phyloP scores from a whole-genome alignment of 2,797 vertebrate genomes.

The Lagorchestes hirsutus region DNA sequence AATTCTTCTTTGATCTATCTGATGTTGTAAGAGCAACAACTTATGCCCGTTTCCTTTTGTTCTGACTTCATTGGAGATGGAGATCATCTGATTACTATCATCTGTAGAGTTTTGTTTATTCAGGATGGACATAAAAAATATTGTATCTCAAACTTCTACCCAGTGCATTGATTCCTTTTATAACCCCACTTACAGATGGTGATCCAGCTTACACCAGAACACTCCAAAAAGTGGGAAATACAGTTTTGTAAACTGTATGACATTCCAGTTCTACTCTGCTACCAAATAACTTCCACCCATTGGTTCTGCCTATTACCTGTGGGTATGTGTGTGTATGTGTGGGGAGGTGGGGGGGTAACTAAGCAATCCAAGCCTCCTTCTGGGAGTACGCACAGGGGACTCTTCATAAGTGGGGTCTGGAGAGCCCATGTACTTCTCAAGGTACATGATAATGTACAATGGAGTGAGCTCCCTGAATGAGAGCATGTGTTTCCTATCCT shows the following conservation, averaged over 20 bases:
- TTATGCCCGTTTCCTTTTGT: background rate
- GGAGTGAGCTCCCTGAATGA: background rate
- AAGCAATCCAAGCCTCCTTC: background rate
- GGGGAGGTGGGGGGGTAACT: background rate
- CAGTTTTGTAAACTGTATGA: background rate
- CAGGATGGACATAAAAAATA: background rate
- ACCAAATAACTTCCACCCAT: background rate
- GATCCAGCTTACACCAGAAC: background rate
- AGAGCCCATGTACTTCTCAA: background rate
- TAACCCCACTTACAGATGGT: background rate
- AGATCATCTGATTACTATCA: background rate
- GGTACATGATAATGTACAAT: background rate
- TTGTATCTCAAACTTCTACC: background rate
- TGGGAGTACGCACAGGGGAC: background rate
- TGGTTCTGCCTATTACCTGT: background rate
- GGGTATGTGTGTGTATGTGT: background rate
- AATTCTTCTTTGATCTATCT: background rate
- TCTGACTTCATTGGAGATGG: background rate
- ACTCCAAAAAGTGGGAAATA: background rate
- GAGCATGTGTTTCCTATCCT: background rate
- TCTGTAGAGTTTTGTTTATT: background rate
- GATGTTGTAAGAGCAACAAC: background rate
- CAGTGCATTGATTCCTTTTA: background rate
- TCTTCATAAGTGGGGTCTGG: background rate
- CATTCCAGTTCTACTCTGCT: background rate